Base-by-base conservation (phyloP, 2,113 vertebrate species). In the Petrocephalus zakoni region DNA sequence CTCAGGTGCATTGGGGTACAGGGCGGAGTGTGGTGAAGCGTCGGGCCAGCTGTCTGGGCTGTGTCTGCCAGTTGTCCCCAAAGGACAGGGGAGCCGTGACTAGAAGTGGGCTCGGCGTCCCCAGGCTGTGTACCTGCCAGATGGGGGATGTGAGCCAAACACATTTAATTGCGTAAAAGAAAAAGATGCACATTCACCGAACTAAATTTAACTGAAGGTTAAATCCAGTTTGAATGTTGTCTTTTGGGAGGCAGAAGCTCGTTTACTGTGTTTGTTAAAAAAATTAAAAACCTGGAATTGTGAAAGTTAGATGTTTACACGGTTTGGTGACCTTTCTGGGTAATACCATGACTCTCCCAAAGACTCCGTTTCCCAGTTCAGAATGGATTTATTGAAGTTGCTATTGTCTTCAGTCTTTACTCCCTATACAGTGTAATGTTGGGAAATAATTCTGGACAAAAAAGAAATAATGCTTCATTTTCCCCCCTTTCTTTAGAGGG, bases 401-500 rank as follows among this genome's bases (percentile, higher is more conserved):
- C 22, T n/a, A 55, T 85, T 53, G 11, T 29, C 51, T 86, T 5
- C 52, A 17, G n/a, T 37, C 52, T 22, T 86, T 51, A 55, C 49
- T 86, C 25, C 84, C 52, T 21, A 19, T 15, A 10, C 51, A 9
- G 49, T 86, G 84, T 86, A 34, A 55, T 86, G 52, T 55, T 29
- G 52, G 84, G 52, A 56, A 86, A 56, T 21, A 86, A 37, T 86
- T 34, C 10, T 21, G 46, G 51, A 49, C 9, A 2, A 56, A 83
- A 72, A 61, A 19, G 47, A 49, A n/a, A 49, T 55, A 64, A 64
- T 68, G 61, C 25, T 68, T 68, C 3, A 22, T 86, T 86, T 13
- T 58, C 13, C 25, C 92, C 84, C 93, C 93, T 42, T 90, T 91
- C 92, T 94, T 25, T 92, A 97, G 97, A 94, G 91, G 97, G 97